A percentile compares a stretch with the other conserved stretches of the same genome.
phyloP scores from a whole-genome alignment of 2,888 invertebrate genomes.

The Acrobasis suavella region DNA sequence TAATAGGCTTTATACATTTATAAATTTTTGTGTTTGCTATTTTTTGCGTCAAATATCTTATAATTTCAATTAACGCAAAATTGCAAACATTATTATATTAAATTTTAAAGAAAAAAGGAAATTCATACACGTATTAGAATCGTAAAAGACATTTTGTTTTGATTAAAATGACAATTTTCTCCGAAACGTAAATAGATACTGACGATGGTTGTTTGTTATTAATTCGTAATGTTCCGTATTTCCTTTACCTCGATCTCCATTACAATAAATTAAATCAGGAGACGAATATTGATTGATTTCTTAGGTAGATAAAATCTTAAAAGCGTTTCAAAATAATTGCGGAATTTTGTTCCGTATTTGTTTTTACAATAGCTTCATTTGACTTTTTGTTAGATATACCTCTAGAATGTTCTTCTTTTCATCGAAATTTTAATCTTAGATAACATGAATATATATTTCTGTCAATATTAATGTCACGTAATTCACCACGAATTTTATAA shows the following conservation, averaged over 20 bases:
- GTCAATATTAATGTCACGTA: too few species aligned
- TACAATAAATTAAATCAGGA: slow-evolving; percentile 14
- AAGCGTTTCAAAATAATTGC: slow-evolving; percentile 6
- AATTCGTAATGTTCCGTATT: slow-evolving; percentile 11
- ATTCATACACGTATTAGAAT: neutral
- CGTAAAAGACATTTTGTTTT: neutral
- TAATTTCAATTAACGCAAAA: too few species aligned
- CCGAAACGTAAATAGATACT: slow-evolving; percentile 6
- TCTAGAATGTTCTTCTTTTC: too few species aligned
- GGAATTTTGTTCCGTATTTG: neutral
- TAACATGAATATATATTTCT: too few species aligned
- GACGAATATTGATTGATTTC: slow-evolving; percentile 19
- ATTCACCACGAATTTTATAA: too few species aligned
- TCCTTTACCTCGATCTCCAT: slow-evolving; percentile 14
- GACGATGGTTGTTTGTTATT: slow-evolving; percentile 16
- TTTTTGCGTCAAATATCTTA: too few species aligned
- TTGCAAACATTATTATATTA: neutral
- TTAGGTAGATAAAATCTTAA: slow-evolving; percentile 7
- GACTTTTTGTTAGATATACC: neutral
- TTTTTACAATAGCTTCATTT: neutral
- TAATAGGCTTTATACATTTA: too few species aligned
- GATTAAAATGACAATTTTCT: slow-evolving; percentile 8
- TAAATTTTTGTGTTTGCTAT: too few species aligned
- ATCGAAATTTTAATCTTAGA: too few species aligned
- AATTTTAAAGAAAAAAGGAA: neutral